phyloP scores from a whole-genome alignment of 2,797 vertebrate species.

The Labeo calbasu region DNA sequence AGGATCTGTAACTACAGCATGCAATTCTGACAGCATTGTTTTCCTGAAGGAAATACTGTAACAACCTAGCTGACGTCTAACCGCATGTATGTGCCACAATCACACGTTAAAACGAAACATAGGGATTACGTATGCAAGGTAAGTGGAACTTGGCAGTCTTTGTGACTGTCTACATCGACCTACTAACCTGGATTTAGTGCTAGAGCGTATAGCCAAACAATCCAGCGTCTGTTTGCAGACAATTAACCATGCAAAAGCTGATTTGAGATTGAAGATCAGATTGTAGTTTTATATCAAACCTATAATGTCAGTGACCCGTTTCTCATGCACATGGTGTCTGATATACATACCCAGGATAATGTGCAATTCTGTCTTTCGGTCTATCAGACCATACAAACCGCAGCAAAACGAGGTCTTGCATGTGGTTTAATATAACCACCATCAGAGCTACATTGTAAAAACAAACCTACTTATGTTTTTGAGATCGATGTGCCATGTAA shows the following conservation, averaged over 20 bases:
- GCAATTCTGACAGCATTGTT: neutral
- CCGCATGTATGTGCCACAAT: neutral
- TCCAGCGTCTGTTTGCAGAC: neutral
- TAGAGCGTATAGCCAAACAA: slow-evolving; percentile 11
- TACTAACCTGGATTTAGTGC: slow-evolving; percentile 53
- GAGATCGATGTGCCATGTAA: neutral
- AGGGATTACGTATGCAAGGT: slow-evolving; percentile 12
- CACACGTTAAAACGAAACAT: neutral
- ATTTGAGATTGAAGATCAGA: neutral
- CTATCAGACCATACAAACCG: neutral
- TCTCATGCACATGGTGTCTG: neutral
- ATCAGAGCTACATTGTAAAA: neutral
- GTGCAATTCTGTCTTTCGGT: neutral
- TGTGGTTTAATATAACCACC: neutral
- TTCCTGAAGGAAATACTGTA: neutral
- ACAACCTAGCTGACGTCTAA: neutral
- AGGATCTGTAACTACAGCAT: neutral
- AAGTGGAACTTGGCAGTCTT: slow-evolving; percentile 34
- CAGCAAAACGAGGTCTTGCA: neutral
- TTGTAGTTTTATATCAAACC: too few relatives aligned
- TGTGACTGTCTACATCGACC: slow-evolving; percentile 15
- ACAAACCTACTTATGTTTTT: neutral
- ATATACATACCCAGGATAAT: neutral
- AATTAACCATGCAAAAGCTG: neutral
- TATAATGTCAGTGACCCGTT: neutral